These are phyloP conservation scores for Exocentrus adspersus DNA, from an alignment of 2,888 invertebrate species.

Conservation along the genomic window DNA sequence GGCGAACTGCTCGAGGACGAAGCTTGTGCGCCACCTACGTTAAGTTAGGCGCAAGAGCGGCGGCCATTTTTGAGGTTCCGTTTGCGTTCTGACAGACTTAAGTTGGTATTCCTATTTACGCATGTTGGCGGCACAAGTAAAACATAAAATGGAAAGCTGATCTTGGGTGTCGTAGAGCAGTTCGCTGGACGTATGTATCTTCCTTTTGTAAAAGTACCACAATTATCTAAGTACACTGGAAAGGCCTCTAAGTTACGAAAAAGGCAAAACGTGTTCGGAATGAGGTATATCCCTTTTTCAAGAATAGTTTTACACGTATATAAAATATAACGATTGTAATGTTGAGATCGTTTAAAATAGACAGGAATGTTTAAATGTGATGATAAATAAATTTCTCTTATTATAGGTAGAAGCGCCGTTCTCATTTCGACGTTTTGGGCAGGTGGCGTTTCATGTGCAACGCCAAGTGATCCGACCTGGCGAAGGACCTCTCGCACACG, in stretches of 20 bases:
- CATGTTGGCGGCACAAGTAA: no score
- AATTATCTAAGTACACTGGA: slow-evolving; percentile 51
- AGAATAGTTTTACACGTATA: slow-evolving; percentile 33
- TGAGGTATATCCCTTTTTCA: slow-evolving; percentile 35
- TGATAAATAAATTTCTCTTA: slow-evolving; percentile 35
- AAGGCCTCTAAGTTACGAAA: slow-evolving; percentile 49
- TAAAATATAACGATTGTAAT: slow-evolving; percentile 37
- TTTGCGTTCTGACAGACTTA: no score
- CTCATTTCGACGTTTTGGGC: slow-evolving; percentile 83
- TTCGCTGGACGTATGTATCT: slow-evolving; percentile 6
- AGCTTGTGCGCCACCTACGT: no score
- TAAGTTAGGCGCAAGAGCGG: no score
- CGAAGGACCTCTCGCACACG: slow-evolving; percentile 94
- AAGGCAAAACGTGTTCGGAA: slow-evolving; percentile 42
- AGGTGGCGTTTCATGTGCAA: slow-evolving; percentile 96
- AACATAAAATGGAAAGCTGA: no score
- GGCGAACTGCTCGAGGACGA: slow-evolving; percentile 29
- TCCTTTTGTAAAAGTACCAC: slow-evolving; percentile 26
- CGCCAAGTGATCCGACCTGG: slow-evolving; percentile 94
- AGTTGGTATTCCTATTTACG: no score
- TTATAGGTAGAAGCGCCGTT: slow-evolving; percentile 15
- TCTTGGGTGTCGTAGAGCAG: slow-evolving; percentile 11
- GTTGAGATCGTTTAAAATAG: slow-evolving; percentile 47
- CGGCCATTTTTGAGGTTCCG: no score
- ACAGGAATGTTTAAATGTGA: slow-evolving; percentile 29